Base-by-base conservation (phyloP, 1,140 invertebrate genomes). In the Drosophila neocordata region DNA sequence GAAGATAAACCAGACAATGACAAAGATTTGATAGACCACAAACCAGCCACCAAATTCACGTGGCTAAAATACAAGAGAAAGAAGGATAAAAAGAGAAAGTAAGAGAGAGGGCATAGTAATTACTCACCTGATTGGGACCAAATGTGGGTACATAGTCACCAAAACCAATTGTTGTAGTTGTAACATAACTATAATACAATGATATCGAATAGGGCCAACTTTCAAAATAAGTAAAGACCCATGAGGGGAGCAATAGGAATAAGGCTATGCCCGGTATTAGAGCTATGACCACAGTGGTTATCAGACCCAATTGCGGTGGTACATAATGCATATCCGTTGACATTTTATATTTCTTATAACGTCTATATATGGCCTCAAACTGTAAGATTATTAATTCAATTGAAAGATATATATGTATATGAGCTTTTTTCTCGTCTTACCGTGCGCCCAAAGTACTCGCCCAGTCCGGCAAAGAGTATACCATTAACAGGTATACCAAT, bases 401-500 rank as follows among this genome's bases (percentile, higher is more conserved):
- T 4, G 37, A 24, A 5, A 0, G 1, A 18, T n/a, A 44, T 31
- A 13, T 11, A 4, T 11, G n/a, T n/a, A n/a, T n/a, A n/a, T n/a
- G n/a, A n/a, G n/a, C n/a, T 7, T 4, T 1, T 0, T 1, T n/a
- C 4, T 0, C 15, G 0, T 12, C 89, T 93, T 93, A 95, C 96
- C 93, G 93, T 94, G 73, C 93, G 92, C n/a, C 95, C 95, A 83
- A 97, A 97, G 87, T 95, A 97, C 79, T 96, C 95, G 56, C 96
- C 96, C 6, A 97, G 90, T 41, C 95, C 95, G 1, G 96, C 94
- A 15, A 97, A 93, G 8, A 97, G 93, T 57, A 98, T 97, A 91
- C 96, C 97, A 85, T 97, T 97, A 87, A 99, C 95, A 0, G 98
- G 98, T 69, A 99, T 98, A n/a, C 98, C 98, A 64, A 99, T 94